Evolutionary conservation across 2,888 invertebrate genomes (phyloP), one percentile per base, ranked within the genome.

Genomic region (Drosophila mettleri): DNA sequence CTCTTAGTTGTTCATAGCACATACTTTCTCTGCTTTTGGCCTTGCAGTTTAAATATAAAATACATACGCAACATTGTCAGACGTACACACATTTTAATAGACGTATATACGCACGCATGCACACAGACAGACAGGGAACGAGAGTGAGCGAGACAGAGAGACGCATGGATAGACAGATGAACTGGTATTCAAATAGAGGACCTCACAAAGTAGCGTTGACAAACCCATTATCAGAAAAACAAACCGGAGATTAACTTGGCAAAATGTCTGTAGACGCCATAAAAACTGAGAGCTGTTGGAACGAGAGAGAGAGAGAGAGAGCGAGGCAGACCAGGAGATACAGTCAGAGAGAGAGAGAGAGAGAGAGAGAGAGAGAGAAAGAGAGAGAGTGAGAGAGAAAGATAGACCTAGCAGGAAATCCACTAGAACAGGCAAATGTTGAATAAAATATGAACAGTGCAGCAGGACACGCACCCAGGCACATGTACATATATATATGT

Each of bases 191-290:
- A 78, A 59, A 81, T 74, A 65, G 78, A 79, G 65, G 69, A 43
- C 60, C 64, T 67, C 79, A 78, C 82, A 86, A 80, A 79, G 87
- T 75, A 74, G 70, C 89, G 86, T 81, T 87, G 88, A 89, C 86
- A 89, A 87, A 87, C 82, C 86, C 86, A 87, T 86, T 86, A 89
- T 89, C 89, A 85, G 86, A 70, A 87, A 88, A 86, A 86, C 89
- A 86, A 86, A 86, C 86, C 86, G 86, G 86, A 86, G 86, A 86
- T 86, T 86, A 86, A 86, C 88, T 89, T 85, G 88, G 88, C 86
- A 88, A 84, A 84, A 84, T 87, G 86, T 83, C 86, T 86, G 89
- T 78, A 86, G 85, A 71, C 74, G 57, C 77, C 74, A 75, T 78
- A 75, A 74, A 81, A 86, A 86, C 33, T 58, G 38, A 43, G 24